These are phyloP conservation scores for Castor canadensis DNA, from an alignment of 2,113 vertebrate genomes.

Conservation along the genomic window DNA sequence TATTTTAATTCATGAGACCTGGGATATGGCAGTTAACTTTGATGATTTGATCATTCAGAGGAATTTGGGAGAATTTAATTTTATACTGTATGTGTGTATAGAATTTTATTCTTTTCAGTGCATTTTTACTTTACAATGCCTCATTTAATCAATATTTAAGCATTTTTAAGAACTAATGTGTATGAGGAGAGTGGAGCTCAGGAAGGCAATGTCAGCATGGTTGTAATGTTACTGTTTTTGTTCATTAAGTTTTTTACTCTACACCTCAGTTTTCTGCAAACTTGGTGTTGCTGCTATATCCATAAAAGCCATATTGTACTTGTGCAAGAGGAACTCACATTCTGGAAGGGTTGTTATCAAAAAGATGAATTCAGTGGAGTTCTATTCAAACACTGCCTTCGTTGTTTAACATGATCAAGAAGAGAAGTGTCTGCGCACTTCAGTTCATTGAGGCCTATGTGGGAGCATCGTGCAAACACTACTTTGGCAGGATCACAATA, in stretches of 20 bases:
- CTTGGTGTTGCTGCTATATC: not conserved
- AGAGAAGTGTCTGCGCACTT: rapidly evolving
- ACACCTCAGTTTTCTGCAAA: not conserved
- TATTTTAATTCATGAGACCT: not conserved
- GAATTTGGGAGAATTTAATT: not conserved
- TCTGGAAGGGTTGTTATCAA: not conserved
- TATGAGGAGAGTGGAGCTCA: not conserved
- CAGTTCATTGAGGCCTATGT: not conserved
- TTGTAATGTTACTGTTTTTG: not conserved
- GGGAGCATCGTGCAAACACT: not conserved
- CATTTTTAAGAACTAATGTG: not conserved
- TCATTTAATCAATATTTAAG: not conserved
- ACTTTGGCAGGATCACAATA: not conserved
- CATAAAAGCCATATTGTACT: not conserved
- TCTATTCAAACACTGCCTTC: not conserved
- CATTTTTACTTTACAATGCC: not conserved
- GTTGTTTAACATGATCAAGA: not conserved
- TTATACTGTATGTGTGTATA: not conserved
- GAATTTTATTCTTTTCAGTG: not conserved
- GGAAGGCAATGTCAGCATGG: not conserved
- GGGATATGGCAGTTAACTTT: not conserved
- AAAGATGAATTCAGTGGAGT: not conserved
- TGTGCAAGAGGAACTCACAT: not conserved
- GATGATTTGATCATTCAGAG: not conserved
- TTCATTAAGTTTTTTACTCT: not conserved